Conservation (phyloP, 2,888 invertebrate genomes). For the Clunio marinus region DNA sequence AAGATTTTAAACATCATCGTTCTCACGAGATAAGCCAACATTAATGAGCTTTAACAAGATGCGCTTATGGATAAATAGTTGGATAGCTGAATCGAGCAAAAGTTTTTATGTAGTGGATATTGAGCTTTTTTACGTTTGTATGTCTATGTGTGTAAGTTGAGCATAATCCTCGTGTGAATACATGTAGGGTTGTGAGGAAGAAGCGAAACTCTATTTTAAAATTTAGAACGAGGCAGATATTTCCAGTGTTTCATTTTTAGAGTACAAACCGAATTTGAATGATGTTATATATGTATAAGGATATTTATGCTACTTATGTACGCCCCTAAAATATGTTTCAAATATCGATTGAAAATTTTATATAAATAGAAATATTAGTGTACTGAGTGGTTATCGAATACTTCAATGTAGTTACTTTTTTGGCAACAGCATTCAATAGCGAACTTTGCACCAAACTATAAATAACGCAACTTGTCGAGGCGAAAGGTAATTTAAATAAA, state of each 20-base stretch:
- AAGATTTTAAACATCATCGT: slow-evolving; percentile 32
- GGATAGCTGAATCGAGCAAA: neutral
- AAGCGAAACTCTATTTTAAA: neutral
- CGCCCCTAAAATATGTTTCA: slow-evolving; percentile 9
- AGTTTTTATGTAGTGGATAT: neutral
- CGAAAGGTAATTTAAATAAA: slow-evolving; percentile 35
- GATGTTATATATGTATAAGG: slow-evolving; percentile 8
- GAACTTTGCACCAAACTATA: neutral
- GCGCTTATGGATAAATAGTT: slow-evolving; percentile 34
- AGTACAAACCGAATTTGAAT: neutral
- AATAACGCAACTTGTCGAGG: slow-evolving; percentile 8
- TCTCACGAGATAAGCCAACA: slow-evolving; percentile 31
- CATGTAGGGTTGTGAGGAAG: neutral
- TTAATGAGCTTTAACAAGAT: slow-evolving; percentile 37
- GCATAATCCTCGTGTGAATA: neutral
- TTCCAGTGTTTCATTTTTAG: neutral
- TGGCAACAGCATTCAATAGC: neutral
- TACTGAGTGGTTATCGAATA: too few species aligned
- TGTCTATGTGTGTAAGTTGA: neutral
- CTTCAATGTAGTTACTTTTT: neutral
- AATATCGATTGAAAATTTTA: slow-evolving; percentile 37
- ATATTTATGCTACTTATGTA: neutral
- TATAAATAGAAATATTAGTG: slow-evolving; percentile 18
- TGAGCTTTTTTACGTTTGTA: neutral
- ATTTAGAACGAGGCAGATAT: slow-evolving; percentile 10